A percentile compares a stretch with the other conserved stretches of the same genome.
phyloP scores from a whole-genome alignment of 2,888 invertebrate species.

The Microchrysa polita region DNA sequence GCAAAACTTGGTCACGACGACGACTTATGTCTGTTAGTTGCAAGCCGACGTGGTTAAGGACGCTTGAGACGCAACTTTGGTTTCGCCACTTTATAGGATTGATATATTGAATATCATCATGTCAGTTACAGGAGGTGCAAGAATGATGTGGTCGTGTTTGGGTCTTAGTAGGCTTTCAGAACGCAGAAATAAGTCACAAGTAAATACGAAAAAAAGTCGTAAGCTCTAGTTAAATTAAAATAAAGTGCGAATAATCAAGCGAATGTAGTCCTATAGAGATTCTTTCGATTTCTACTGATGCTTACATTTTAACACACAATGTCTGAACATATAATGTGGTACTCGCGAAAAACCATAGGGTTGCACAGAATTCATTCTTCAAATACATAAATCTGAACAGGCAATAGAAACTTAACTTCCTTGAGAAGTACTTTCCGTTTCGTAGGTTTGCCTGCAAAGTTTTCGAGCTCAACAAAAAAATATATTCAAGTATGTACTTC shows the following conservation, averaged over 20 bases:
- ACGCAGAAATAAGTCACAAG: too few relatives aligned
- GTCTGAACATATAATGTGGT: background rate
- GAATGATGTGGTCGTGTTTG: background rate
- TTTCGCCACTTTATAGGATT: conserved; percentile 13
- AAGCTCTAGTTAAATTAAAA: too few relatives aligned
- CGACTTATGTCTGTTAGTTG: conserved; percentile 40
- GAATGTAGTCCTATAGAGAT: too few relatives aligned
- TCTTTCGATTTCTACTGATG: too few relatives aligned
- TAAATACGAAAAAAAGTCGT: too few relatives aligned
- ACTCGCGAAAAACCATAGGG: background rate
- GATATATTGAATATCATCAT: background rate
- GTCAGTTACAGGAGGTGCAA: background rate
- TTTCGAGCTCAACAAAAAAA: conserved; percentile 7
- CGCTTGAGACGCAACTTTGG: conserved; percentile 20
- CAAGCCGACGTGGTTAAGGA: conserved; percentile 7
- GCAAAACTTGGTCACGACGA: conserved; percentile 33
- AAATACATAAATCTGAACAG: background rate
- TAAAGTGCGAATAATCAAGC: too few relatives aligned
- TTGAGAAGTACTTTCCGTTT: conserved; percentile 1
- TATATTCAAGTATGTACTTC: conserved; percentile 52
- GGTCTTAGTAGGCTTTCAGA: too few relatives aligned
- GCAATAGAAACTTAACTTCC: conserved; percentile 37
- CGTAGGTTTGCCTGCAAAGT: conserved; percentile 12
- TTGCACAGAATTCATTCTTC: conserved; percentile 1
- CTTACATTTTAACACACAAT: background rate